A percentile compares a stretch with the other conserved stretches of the same genome.
Evolutionary conservation across 2,888 invertebrate species (phyloP).

Genomic region (Siphlonurus alternatus): DNA sequence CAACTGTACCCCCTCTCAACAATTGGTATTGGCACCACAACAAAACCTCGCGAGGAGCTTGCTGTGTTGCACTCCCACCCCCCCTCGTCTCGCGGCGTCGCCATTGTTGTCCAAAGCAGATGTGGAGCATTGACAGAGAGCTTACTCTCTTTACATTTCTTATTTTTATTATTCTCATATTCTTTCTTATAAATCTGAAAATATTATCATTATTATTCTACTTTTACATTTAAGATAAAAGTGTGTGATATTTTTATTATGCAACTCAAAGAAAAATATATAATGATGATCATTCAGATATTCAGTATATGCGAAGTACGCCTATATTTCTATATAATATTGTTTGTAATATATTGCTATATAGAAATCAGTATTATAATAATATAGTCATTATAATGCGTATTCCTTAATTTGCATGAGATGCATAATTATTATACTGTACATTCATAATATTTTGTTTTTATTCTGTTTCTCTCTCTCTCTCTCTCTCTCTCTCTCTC

Average conservation of each 20-base stretch:
- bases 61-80: background rate
- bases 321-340: too few species aligned
- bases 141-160: conserved; percentile 1
- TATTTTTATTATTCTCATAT: background rate
- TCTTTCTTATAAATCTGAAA: background rate
- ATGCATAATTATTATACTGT: background rate
- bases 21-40: conserved; percentile 4
- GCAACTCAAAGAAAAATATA: too few species aligned
- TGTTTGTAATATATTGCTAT: too few species aligned
- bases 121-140: background rate
- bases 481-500: background rate
- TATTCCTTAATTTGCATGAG: too few species aligned
- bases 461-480: background rate
- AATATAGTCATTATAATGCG: too few species aligned
- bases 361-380: too few species aligned
- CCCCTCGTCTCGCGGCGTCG: background rate
- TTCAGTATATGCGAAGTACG: too few species aligned
- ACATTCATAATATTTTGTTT: background rate
- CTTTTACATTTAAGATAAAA: too few species aligned
- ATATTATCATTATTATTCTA: background rate
- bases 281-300: too few species aligned
- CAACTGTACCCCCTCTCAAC: background rate
- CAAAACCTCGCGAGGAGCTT: background rate
- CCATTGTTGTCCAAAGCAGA: background rate
- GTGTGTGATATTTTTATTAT: too few species aligned